Base-by-base conservation (phyloP, 2,113 vertebrate genomes). In the Chaenocephalus aceratus region DNA sequence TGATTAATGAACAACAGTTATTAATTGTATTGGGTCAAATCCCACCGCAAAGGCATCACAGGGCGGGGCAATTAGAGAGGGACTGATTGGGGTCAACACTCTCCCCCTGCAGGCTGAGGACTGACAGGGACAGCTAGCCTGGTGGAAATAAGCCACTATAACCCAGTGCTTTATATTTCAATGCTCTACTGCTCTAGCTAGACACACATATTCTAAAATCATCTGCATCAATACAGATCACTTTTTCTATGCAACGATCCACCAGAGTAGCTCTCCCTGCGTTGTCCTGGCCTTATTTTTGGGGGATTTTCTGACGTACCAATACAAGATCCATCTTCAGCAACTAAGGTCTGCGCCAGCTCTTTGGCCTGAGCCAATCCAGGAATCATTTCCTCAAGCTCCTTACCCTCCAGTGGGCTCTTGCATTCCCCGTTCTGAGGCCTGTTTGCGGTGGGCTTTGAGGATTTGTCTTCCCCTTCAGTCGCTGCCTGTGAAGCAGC, bases 341-440 rank as follows among this genome's bases (percentile, higher is more conserved):
- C 95, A 0, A 97, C 97, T 72, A 99, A 96, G 93, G 97, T 96
- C 95, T 98, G 96, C 0, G 97, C 97, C 41, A 99, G 97, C 94
- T 98, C 96, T 95, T 98, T 99, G 94, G 97, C 96, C 93, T 97
- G 96, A 88, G 97, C 96, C 77, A 99, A 95, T 81, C 97, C 97
- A 4, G 96, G 94, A 82, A 97, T 93, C 78, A 88, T 95, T 58
- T 97, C 96, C 0, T 96, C 96, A 77, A 94, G 83, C 85, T 91
- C 86, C 91, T 96, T 96, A 94, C 95, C 94, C 73, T 94, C 95
- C 83, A 94, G 88, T 3, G 95, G 86, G 88, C 91, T 95, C 91
- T 95, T 95, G 48, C 94, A 79, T 54, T 95, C 95, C 72, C 95
- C 85, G 0, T 95, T 89, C 0, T 94, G 94, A 44, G 88, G 89